These are phyloP conservation scores for Drosophila saltans DNA, from an alignment of 1,140 invertebrate genomes.

Conservation along the genomic window DNA sequence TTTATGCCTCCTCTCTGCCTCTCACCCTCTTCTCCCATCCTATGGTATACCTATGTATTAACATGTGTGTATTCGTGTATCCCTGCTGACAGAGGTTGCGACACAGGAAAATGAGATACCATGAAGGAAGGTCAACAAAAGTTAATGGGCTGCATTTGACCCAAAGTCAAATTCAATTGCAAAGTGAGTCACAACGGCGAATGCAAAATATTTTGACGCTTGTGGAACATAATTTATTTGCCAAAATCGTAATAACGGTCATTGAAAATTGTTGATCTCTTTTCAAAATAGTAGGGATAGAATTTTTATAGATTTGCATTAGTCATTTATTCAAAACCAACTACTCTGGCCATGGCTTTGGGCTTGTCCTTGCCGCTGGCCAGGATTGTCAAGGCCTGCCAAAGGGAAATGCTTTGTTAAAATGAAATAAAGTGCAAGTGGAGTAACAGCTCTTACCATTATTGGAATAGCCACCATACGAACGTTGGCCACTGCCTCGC, in stretches of 20 bases:
- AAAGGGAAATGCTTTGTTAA: background rate
- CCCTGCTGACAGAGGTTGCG: slow-evolving; percentile 70
- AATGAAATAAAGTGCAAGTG: no score
- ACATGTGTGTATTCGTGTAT: slow-evolving; percentile 32
- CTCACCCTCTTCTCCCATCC: slow-evolving; percentile 10
- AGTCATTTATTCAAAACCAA: slow-evolving; percentile 22
- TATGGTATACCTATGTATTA: background rate
- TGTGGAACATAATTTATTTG: slow-evolving; percentile 18
- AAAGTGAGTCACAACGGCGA: slow-evolving; percentile 28
- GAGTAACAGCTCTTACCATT: slow-evolving; percentile 29
- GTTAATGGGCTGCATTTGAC: slow-evolving; percentile 59
- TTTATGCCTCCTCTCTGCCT: slow-evolving; percentile 54
- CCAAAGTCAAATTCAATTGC: slow-evolving; percentile 15
- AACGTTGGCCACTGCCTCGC: background rate
- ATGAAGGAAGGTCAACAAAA: slow-evolving; percentile 38
- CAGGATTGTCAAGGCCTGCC: slow-evolving; percentile 39
- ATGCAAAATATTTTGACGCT: slow-evolving; percentile 31
- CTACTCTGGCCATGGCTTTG: background rate
- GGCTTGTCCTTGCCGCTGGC: background rate
- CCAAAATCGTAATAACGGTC: background rate
- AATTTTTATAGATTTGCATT: background rate
- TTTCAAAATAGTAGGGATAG: background rate
- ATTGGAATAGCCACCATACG: slow-evolving; percentile 27
- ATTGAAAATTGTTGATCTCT: background rate
- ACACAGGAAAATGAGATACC: slow-evolving; percentile 35